A percentile compares a stretch with the other conserved stretches of the same genome.
These are phyloP conservation scores for Cyclargus thomasi DNA, from an alignment of 1,140 invertebrate genomes.

Conservation along the genomic window DNA sequence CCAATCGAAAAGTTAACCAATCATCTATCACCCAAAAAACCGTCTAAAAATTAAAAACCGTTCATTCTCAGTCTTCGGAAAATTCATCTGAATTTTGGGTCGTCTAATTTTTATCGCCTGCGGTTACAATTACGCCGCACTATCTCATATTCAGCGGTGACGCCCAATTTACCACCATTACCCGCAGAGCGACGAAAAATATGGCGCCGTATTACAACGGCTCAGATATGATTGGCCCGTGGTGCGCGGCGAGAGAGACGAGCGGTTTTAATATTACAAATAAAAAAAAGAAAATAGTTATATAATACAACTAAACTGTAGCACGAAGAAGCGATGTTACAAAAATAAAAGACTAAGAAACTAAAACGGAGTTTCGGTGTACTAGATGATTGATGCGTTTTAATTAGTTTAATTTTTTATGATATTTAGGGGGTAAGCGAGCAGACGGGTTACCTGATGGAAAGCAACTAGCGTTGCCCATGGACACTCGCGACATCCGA, in stretches of 20 bases:
- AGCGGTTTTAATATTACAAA: not conserved
- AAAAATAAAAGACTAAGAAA: too few relatives aligned
- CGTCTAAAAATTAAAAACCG: not conserved
- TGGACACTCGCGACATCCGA: too few relatives aligned
- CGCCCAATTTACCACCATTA: constrained; percentile 55
- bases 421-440: too few relatives aligned
- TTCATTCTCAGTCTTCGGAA: not conserved
- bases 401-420: too few relatives aligned
- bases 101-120: constrained; percentile 12
- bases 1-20: too few relatives aligned
- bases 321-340: too few relatives aligned
- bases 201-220: constrained; percentile 60
- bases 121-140: constrained; percentile 29
- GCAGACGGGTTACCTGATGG: too few relatives aligned
- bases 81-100: not conserved
- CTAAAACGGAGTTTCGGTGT: too few relatives aligned
- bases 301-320: too few relatives aligned
- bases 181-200: constrained; percentile 65
- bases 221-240: constrained; percentile 33
- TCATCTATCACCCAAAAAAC: not conserved
- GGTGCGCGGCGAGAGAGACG: constrained; percentile 22
- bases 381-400: too few relatives aligned
- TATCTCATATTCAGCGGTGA: constrained; percentile 44
- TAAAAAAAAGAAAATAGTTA: too few relatives aligned
- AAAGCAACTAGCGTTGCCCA: too few relatives aligned